Conservation (phyloP, 2,113 vertebrate genomes). For the Myotis yumanensis region DNA sequence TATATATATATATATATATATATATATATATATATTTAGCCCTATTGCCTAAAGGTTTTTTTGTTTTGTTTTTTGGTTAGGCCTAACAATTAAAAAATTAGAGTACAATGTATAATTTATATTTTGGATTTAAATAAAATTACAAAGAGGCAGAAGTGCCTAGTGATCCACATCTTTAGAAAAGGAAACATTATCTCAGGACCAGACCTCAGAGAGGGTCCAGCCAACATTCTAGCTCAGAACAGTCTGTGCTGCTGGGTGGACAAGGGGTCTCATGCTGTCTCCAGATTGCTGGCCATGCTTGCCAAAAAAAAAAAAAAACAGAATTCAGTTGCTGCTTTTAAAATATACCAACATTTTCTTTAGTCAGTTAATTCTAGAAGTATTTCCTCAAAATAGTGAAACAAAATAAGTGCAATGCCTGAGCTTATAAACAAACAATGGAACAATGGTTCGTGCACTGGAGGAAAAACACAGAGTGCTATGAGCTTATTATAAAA, state of each 20-base stretch:
- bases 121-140: background rate
- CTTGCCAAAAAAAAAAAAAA: background rate
- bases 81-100: background rate
- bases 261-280: rapidly evolving
- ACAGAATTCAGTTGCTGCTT: background rate
- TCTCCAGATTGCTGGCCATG: background rate
- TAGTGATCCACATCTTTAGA: background rate
- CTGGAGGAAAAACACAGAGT: background rate
- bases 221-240: background rate
- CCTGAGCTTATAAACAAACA: background rate
- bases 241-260: background rate
- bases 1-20: too few species aligned
- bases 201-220: background rate
- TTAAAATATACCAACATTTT: background rate
- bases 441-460: background rate
- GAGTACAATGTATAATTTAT: background rate
- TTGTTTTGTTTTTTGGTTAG: background rate
- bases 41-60: background rate
- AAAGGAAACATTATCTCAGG: background rate
- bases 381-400: background rate
- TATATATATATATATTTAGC: too few species aligned
- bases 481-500: background rate
- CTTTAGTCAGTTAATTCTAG: background rate
- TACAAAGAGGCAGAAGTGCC: background rate
- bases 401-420: background rate